Percentiles rank a stretch among this genome's conserved stretches.
Conservation (phyloP, 2,113 vertebrate genomes). For the Equus quagga region DNA sequence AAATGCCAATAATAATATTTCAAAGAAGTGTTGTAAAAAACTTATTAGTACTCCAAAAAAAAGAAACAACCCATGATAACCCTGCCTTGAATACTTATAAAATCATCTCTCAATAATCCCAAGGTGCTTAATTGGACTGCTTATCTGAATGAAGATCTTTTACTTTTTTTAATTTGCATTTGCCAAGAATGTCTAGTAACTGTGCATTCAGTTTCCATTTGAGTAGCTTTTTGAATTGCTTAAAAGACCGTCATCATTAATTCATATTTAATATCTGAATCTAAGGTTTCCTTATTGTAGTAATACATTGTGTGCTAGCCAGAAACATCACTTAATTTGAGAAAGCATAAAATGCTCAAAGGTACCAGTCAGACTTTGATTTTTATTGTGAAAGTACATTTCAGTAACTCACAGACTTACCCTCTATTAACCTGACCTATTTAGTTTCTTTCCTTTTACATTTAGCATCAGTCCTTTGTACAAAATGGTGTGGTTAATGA, state of each 20-base stretch:
- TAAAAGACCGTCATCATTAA: conserved; percentile 70
- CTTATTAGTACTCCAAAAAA: conserved; percentile 20
- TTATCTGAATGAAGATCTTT: conserved; percentile 60
- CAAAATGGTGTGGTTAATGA: not conserved
- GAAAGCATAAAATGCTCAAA: conserved; percentile 52
- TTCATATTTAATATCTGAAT: conserved; percentile 67
- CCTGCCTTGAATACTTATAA: not conserved
- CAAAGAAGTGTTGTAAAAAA: conserved; percentile 51
- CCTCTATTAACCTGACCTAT: not conserved
- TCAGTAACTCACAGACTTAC: conserved; percentile 2
- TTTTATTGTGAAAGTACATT: conserved; percentile 56
- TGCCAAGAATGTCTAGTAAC: conserved; percentile 63
- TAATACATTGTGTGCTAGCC: conserved; percentile 32
- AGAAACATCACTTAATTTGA: conserved; percentile 70
- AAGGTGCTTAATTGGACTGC: not conserved
- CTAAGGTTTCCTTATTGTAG: conserved; percentile 61
- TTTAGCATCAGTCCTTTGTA: not conserved
- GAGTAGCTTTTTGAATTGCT: conserved; percentile 60
- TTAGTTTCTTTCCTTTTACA: not conserved
- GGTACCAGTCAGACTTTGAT: conserved; percentile 29
- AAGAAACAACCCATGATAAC: conserved; percentile 11
- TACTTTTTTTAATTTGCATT: conserved; percentile 22
- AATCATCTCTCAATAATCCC: conserved; percentile 51
- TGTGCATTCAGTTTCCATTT: conserved; percentile 62
- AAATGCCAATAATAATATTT: conserved; percentile 73